These are phyloP conservation scores for Hypothenemus hampei DNA, from an alignment of 1,140 invertebrate genomes.

Conservation along the genomic window DNA sequence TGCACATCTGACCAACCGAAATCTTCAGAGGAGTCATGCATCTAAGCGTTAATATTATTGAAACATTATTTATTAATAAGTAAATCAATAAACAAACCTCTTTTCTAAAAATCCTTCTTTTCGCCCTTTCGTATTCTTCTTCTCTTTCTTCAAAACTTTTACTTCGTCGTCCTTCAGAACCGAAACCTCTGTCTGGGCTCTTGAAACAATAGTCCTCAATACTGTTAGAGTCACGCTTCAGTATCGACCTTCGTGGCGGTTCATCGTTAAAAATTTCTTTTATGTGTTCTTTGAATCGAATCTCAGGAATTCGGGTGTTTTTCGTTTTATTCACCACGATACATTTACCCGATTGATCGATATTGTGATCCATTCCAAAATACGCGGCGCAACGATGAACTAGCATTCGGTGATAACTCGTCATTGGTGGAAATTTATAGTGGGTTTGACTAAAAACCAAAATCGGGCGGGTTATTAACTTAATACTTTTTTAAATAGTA, in stretches of 20 bases:
- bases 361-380: slow-evolving; percentile 91
- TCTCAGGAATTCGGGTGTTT: slow-evolving; percentile 67
- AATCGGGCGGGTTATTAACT: no score
- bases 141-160: slow-evolving; percentile 89
- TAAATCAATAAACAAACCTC: slow-evolving; percentile 34
- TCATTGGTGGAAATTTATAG: slow-evolving; percentile 84
- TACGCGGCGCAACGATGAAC: slow-evolving; percentile 89
- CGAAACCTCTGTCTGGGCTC: slow-evolving; percentile 55
- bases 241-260: slow-evolving; percentile 61
- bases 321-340: slow-evolving; percentile 80
- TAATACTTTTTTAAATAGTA: no score
- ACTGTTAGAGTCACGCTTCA: slow-evolving; percentile 77
- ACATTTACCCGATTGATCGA: slow-evolving; percentile 78
- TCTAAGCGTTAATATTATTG: slow-evolving; percentile 26
- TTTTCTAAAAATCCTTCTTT: slow-evolving; percentile 74
- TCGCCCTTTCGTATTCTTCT: slow-evolving; percentile 77
- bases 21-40: slow-evolving; percentile 43
- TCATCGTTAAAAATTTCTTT: slow-evolving; percentile 60
- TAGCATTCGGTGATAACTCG: slow-evolving; percentile 92
- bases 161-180: slow-evolving; percentile 65
- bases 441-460: slow-evolving; percentile 58
- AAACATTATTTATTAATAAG: not conserved
- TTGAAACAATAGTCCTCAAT: slow-evolving; percentile 67
- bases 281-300: slow-evolving; percentile 56
- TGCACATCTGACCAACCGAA: slow-evolving; percentile 41